phyloP scores from a whole-genome alignment of 2,888 invertebrate genomes.

The Osedax fenrisi region DNA sequence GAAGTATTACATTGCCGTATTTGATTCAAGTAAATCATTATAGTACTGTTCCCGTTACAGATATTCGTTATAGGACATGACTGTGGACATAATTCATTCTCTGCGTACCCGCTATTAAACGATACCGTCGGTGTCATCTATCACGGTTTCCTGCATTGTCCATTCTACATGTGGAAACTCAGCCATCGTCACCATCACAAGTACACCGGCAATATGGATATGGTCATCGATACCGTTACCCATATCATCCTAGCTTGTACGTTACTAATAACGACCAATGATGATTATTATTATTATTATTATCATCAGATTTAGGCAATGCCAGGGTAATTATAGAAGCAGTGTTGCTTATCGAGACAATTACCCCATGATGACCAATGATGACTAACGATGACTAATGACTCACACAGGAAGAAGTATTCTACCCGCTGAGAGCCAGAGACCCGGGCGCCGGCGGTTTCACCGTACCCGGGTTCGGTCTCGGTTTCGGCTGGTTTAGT shows the following conservation, averaged over 20 bases:
- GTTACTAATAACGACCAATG: too few relatives aligned
- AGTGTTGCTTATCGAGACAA: too few relatives aligned
- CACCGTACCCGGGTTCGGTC: conserved; percentile 35
- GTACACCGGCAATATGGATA: conserved; percentile 45
- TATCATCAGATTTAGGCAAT: too few relatives aligned
- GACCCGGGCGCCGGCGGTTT: neutral
- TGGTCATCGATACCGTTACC: too few relatives aligned
- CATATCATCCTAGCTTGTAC: too few relatives aligned
- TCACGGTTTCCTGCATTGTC: conserved; percentile 42
- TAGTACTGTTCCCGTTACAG: too few relatives aligned
- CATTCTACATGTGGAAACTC: conserved; percentile 46
- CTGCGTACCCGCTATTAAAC: conserved; percentile 39
- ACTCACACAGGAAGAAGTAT: conserved; percentile 33
- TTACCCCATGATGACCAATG: too few relatives aligned
- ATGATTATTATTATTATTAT: too few relatives aligned
- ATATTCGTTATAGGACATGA: conserved; percentile 43
- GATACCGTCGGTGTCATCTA: conserved; percentile 41
- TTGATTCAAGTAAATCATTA: too few relatives aligned
- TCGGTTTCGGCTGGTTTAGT: conserved; percentile 42
- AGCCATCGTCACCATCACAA: conserved; percentile 45
- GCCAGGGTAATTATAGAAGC: too few relatives aligned
- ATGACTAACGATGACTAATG: too few relatives aligned
- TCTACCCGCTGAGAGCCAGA: conserved; percentile 42
- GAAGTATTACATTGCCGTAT: too few relatives aligned
- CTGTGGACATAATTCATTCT: conserved; percentile 45